Evolutionary conservation across 2,888 invertebrate species (phyloP).

Genomic region (Poecilus cupreus): DNA sequence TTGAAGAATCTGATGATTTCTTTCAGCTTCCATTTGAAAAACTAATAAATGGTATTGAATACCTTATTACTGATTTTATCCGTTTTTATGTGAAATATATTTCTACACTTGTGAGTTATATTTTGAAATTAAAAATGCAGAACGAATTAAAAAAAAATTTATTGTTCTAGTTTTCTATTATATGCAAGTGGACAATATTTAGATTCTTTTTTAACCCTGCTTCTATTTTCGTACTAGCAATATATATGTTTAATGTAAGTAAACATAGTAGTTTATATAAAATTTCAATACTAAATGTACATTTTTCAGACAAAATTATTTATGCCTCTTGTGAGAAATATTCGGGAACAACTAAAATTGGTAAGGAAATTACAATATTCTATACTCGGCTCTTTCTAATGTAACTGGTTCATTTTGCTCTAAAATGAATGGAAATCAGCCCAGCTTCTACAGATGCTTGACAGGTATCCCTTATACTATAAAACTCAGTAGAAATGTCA

Average conservation of each 20-base stretch:
- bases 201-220: neutral
- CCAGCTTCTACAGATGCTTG: too few species aligned
- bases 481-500: too few species aligned
- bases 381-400: too few species aligned
- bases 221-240: conserved; percentile 9
- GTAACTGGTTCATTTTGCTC: too few species aligned
- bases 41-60: conserved; percentile 31
- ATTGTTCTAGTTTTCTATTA: conserved; percentile 17
- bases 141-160: neutral
- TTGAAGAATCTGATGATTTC: conserved; percentile 14
- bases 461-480: too few species aligned
- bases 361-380: neutral
- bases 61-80: conserved; percentile 17
- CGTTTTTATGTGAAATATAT: conserved; percentile 14
- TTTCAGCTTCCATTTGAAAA: conserved; percentile 27
- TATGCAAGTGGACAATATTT: neutral
- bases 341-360: neutral
- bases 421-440: too few species aligned
- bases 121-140: neutral
- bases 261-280: neutral
- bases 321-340: neutral
- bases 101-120: neutral
- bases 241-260: conserved; percentile 37
- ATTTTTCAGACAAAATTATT: conserved; percentile 19
- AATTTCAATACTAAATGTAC: neutral